Evolutionary conservation across 1,140 invertebrate species (phyloP).

Genomic region (Bombus terrestris): DNA sequence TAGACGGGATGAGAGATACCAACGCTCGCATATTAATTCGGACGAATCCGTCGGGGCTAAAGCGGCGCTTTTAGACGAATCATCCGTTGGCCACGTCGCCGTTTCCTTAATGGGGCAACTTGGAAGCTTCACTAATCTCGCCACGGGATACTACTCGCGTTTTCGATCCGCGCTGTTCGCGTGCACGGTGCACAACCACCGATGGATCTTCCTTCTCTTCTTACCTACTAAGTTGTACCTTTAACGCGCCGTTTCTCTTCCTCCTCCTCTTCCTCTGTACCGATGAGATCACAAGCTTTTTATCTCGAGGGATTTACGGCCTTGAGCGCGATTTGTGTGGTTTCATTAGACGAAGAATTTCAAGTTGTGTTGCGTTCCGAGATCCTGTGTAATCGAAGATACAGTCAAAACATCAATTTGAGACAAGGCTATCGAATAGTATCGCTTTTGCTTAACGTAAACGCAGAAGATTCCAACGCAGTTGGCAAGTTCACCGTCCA

Average conservation of each 20-base stretch:
- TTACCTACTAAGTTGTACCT: neutral
- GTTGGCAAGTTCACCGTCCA: too few species aligned
- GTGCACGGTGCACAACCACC: neutral
- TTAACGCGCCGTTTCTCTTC: neutral
- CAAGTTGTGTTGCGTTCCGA: too few species aligned
- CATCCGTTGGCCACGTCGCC: neutral
- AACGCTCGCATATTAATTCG: conserved; percentile 38
- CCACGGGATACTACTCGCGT: conserved; percentile 33
- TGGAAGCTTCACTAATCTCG: conserved; percentile 49
- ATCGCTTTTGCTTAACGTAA: too few species aligned
- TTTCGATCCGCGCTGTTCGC: neutral
- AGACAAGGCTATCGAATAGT: too few species aligned
- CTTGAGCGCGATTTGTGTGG: too few species aligned
- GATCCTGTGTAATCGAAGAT: too few species aligned
- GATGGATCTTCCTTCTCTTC: neutral
- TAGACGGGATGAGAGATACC: conserved; percentile 17
- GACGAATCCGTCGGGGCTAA: neutral
- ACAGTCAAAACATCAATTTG: too few species aligned
- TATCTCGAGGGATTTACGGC: neutral
- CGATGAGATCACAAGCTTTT: neutral
- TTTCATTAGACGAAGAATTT: too few species aligned
- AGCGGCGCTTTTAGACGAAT: conserved; percentile 24
- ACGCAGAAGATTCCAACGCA: too few species aligned
- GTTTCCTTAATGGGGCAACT: conserved; percentile 35
- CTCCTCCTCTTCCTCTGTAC: neutral